Evolutionary conservation across 2,113 vertebrate genomes (phyloP).

Genomic region (Gasterosteus nipponicus): DNA sequence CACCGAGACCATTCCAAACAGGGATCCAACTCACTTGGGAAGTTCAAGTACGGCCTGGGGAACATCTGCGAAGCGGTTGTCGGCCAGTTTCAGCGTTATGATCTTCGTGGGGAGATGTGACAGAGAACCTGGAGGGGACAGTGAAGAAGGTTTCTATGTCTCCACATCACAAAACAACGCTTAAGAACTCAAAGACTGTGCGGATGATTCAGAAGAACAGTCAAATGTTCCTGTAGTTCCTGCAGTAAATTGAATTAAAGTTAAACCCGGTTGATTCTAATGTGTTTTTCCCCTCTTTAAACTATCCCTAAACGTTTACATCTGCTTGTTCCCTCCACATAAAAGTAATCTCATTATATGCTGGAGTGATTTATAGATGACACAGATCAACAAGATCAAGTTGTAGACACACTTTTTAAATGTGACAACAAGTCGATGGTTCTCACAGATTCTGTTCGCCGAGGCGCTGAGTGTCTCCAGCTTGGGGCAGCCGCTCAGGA

Average conservation of each 20-base stretch:
- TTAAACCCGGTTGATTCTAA: background rate
- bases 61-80: conserved; percentile 86
- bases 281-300: background rate
- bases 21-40: conserved; percentile 86
- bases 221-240: no score
- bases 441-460: conserved; percentile 89
- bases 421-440: background rate
- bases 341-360: background rate
- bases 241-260: no score
- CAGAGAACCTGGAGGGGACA: conserved; percentile 80
- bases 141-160: background rate
- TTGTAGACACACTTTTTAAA: background rate
- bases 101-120: conserved; percentile 85
- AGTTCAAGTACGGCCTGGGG: conserved; percentile 86
- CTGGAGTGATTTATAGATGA: background rate
- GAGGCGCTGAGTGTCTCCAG: conserved; percentile 89
- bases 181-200: background rate
- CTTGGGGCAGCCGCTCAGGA: conserved; percentile 86
- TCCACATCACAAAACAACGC: background rate
- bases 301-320: background rate
- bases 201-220: no score
- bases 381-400: background rate
- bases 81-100: conserved; percentile 88
- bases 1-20: background rate
- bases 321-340: background rate